These are phyloP conservation scores for Brachionus rubens DNA, from an alignment of 1,140 invertebrate species.

Conservation along the genomic window DNA sequence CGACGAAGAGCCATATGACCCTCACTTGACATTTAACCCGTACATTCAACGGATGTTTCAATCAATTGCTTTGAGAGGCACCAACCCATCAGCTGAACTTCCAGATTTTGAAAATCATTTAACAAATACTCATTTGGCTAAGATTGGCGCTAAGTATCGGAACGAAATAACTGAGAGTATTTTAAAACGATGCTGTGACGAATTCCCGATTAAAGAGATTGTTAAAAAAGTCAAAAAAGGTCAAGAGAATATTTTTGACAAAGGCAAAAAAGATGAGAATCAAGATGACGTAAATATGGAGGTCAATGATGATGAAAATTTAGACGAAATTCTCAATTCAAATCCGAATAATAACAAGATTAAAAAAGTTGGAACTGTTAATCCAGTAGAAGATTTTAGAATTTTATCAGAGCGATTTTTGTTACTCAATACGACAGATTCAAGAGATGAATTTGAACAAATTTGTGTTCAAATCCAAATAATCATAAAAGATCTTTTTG, in stretches of 20 bases:
- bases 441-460: constrained; percentile 11
- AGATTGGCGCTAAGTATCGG: neutral
- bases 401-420: constrained; percentile 50
- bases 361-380: constrained; percentile 54
- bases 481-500: constrained; percentile 33
- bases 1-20: constrained; percentile 55
- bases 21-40: constrained; percentile 59
- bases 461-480: constrained; percentile 20
- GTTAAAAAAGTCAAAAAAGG: constrained; percentile 53
- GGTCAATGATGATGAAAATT: neutral
- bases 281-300: neutral
- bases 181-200: neutral
- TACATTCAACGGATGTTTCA: constrained; percentile 60
- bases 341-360: neutral
- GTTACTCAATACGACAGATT: neutral
- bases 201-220: constrained; percentile 2
- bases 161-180: neutral
- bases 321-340: neutral
- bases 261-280: constrained; percentile 1
- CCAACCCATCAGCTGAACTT: neutral
- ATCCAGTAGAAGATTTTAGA: constrained; percentile 58
- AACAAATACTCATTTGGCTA: constrained; percentile 10
- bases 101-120: constrained; percentile 25
- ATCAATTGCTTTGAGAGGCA: constrained; percentile 42
- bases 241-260: constrained; percentile 54